A percentile compares a stretch with the other conserved stretches of the same genome.
Evolutionary conservation across 2,888 invertebrate species (phyloP).

Genomic region (Leptopterna dolabrata): DNA sequence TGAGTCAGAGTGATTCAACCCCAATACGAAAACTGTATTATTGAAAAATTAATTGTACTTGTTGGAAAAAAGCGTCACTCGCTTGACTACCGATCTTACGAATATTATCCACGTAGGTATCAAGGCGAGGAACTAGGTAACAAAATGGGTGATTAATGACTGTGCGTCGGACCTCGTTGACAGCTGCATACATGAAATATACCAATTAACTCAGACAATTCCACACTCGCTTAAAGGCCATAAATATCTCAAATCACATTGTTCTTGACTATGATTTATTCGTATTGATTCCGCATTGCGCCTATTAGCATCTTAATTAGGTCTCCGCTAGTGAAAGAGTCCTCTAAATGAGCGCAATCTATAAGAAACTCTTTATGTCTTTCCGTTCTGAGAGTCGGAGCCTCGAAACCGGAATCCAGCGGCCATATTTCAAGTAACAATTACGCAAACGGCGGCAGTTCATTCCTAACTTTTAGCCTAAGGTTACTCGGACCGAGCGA

Average conservation of each 20-base stretch:
- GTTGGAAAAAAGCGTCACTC: too few relatives aligned
- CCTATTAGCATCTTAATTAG: constrained; percentile 39
- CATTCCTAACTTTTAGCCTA: constrained; percentile 37
- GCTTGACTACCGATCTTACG: too few relatives aligned
- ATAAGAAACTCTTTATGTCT: constrained; percentile 13
- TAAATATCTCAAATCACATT: constrained; percentile 32
- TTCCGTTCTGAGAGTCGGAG: background rate
- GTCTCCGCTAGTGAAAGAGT: background rate
- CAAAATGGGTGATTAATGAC: background rate
- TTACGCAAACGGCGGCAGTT: constrained; percentile 50
- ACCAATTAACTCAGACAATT: background rate
- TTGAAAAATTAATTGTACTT: too few relatives aligned
- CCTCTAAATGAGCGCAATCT: constrained; percentile 20
- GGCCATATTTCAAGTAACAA: constrained; percentile 48
- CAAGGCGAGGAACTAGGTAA: too few relatives aligned
- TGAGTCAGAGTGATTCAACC: too few relatives aligned
- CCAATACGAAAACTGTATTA: too few relatives aligned
- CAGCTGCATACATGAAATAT: background rate
- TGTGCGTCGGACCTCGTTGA: background rate
- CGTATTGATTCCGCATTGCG: constrained; percentile 13
- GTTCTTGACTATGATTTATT: constrained; percentile 11
- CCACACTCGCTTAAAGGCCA: background rate
- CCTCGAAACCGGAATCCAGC: constrained; percentile 36
- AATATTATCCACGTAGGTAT: too few relatives aligned
- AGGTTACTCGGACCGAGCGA: constrained; percentile 32